Base-by-base conservation (phyloP, 92 coral and sea anemone genomes). In the Heliopora coerulea region DNA sequence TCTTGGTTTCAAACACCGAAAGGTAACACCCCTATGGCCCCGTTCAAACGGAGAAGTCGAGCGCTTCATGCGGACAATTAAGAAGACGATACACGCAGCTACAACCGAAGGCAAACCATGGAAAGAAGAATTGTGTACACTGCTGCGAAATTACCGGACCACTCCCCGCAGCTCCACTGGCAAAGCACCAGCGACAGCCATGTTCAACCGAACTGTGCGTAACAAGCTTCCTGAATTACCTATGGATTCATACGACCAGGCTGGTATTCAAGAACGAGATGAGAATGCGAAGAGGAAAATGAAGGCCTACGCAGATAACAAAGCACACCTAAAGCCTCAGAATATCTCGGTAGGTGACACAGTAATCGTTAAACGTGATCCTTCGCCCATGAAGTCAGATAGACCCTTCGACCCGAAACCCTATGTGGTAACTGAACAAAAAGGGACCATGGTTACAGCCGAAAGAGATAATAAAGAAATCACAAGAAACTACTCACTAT, bases 121-220 rank as follows among this genome's bases (percentile, higher is more conserved):
- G 81, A 62, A 72, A 74, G 75, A 80, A 44, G 88, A 87, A 57
- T 56, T 80, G 12, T 33, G 54, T 65, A 84, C 39, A 54, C 52
- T 87, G 29, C 54, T 80, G 34, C 73, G 86, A 34, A 87, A 84
- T 57, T 83, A 86, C 52, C 66, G 87, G 39, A 78, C 91, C n/a
- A 25, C n/a, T n/a, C 84, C 91, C 0, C 91, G 80, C 80, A 87
- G 83, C 63, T 60, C 91, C 18, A 87, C 86, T 19, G 69, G 86
- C 52, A 60, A 49, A 41, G 68, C 88, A 44, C 86, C 84, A 49
- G 79, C 84, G 20, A 84, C 84, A 19, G 84, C 74, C 17, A 62
- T 86, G 25, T 79, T 65, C 69, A 75, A 54, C 44, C 75, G 86
- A 54, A 78, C 78, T 32, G 72, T 84, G 83, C 74, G 77, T 21